Base-by-base conservation (phyloP, 1,140 invertebrate species). In the Agrypnia vestita region DNA sequence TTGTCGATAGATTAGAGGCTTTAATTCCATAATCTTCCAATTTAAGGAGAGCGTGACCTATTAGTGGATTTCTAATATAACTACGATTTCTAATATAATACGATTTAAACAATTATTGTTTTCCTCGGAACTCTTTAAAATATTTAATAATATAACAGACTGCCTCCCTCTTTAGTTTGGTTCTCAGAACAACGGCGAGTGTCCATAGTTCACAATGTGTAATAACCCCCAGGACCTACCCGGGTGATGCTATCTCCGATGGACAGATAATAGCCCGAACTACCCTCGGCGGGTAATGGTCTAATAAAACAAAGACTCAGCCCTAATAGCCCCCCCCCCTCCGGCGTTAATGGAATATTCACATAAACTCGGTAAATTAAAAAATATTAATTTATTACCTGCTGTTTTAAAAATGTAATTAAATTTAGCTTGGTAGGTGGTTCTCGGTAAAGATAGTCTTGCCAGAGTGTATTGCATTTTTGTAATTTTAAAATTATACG, bases 171-270 rank as follows among this genome's bases (percentile, higher is more conserved):
- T 1, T 1, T 6, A 35, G 25, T 35, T 35, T 35, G 25, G 61
- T 62, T 35, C 25, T 21, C 15, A 35, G 21, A 35, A 53, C 71
- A 55, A 25, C 17, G 47, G 11, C 49, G 17, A 46, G 11, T 19
- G 11, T 13, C 67, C 46, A 49, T 55, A 73, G 19, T 55, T 73
- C 21, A 51, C 47, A n/a, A 12, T 53, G 12, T 53, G 12, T 19
- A 25, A 11, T 35, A 53, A 17, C 71, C 19, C 46, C 25, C n/a
- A 53, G 10, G 21, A 51, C 80, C 67, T 67, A 51, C 64, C 53
- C 71, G 17, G 17, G 47, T 56, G 80, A 82, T 79, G 79, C 25
- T 44, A 82, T 82, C 80, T 62, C 51, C 73, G 80, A 82, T 82
- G 80, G 72, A 79, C 77, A 82, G 80, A 82, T 82, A 82, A 69